Percentiles rank a stretch among this genome's conserved stretches.
These are phyloP conservation scores for Nyctibius bracteatus DNA, from an alignment of 2,113 vertebrate species.

Conservation along the genomic window DNA sequence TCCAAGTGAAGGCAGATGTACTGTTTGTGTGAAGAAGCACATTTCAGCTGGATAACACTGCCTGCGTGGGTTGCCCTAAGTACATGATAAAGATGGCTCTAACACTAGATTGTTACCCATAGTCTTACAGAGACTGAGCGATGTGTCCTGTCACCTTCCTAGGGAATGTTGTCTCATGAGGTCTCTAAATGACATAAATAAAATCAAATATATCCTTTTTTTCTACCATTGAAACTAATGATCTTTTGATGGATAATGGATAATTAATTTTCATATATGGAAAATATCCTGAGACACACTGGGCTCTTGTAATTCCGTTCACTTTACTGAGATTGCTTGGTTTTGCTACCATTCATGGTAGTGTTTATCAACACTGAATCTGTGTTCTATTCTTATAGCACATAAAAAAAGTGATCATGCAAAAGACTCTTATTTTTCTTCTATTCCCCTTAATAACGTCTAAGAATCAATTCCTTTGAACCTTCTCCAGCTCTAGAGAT, in stretches of 20 bases:
- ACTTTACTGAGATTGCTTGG: not conserved
- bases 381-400: not conserved
- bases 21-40: not conserved
- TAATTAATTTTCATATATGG: not conserved
- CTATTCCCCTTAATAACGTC: not conserved
- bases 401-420: not conserved
- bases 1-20: not conserved
- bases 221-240: not conserved
- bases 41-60: not conserved
- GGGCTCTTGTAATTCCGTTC: not conserved
- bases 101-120: too few species aligned
- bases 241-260: not conserved
- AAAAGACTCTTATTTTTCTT: not conserved
- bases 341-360: not conserved
- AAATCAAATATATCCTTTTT: not conserved
- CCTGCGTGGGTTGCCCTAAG: fast-evolving
- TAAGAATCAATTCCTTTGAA: constrained; percentile 8
- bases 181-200: not conserved
- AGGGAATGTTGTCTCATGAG: not conserved
- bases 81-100: not conserved
- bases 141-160: not conserved
- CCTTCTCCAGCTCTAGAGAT: not conserved
- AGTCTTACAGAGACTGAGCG: not conserved
- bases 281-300: not conserved
- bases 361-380: not conserved